These are phyloP conservation scores for Bradypodion pumilum DNA, from an alignment of 2,797 vertebrate genomes.

Conservation along the genomic window DNA sequence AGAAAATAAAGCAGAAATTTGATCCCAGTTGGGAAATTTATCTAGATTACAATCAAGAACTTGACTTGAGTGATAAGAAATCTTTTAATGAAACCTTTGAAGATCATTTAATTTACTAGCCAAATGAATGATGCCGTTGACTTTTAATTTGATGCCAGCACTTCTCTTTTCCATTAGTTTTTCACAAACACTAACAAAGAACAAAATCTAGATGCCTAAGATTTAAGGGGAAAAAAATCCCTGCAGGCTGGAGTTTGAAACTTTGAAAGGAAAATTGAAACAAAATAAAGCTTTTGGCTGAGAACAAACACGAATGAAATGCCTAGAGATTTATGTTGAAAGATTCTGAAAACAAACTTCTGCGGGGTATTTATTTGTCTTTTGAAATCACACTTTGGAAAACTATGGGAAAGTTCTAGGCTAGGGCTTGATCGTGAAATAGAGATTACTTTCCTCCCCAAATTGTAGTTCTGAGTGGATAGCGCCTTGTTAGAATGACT, in stretches of 20 bases:
- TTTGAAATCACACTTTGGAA: constrained; percentile 1
- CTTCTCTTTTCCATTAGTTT: constrained; percentile 53
- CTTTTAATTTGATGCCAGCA: constrained; percentile 67
- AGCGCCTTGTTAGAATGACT: not conserved
- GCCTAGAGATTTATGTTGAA: constrained; percentile 26
- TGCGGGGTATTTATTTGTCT: constrained; percentile 28
- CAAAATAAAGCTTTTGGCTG: constrained; percentile 56
- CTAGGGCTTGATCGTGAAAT: not conserved
- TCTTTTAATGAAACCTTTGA: constrained; percentile 73
- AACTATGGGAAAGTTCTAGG: constrained; percentile 2
- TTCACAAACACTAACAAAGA: constrained; percentile 22
- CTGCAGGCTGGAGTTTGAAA: constrained; percentile 47
- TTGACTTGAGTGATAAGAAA: constrained; percentile 68
- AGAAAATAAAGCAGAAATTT: constrained; percentile 46
- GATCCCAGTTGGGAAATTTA: constrained; percentile 64
- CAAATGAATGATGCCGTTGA: constrained; percentile 48
- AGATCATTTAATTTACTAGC: constrained; percentile 65
- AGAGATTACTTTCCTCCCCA: not conserved
- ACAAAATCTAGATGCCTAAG: constrained; percentile 39
- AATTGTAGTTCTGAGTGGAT: not conserved
- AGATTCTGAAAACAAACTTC: constrained; percentile 47
- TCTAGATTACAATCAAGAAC: constrained; percentile 65
- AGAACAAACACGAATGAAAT: constrained; percentile 25
- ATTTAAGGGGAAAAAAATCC: constrained; percentile 34
- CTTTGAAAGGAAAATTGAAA: constrained; percentile 35